Percentiles rank a stretch among this genome's conserved stretches.
Conservation (phyloP, 1,140 invertebrate genomes). For the Brachionus angularis region DNA sequence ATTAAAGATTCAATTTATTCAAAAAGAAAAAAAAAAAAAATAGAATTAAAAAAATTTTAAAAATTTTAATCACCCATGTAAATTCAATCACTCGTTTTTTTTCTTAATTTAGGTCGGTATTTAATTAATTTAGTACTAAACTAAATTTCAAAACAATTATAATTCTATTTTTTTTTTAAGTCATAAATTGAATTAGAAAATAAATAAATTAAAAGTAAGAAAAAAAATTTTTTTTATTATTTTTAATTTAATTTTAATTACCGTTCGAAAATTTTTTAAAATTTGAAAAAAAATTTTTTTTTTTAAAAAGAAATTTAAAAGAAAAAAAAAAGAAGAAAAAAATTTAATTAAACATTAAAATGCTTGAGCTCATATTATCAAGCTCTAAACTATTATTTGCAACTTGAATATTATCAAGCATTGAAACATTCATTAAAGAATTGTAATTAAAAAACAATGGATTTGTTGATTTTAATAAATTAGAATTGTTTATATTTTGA, state of each 20-base stretch:
- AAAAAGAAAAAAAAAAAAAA: constrained; percentile 12
- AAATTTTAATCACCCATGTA: not conserved
- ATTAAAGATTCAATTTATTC: constrained; percentile 4
- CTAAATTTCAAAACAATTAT: too few species aligned
- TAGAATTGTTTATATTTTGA: not conserved
- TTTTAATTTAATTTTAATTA: not conserved
- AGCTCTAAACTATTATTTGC: constrained; percentile 26
- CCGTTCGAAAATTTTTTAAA: too few species aligned
- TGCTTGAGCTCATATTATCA: constrained; percentile 39
- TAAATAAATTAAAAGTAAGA: not conserved
- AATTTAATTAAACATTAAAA: constrained; percentile 34
- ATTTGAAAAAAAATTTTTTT: too few species aligned
- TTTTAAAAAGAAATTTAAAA: too few species aligned
- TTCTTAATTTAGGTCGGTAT: too few species aligned
- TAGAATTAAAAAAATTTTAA: not conserved
- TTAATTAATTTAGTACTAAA: too few species aligned
- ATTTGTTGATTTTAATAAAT: constrained; percentile 9
- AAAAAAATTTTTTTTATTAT: not conserved
- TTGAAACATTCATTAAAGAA: constrained; percentile 41
- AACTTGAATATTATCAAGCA: constrained; percentile 42
- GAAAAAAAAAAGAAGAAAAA: not conserved
- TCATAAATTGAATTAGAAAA: too few species aligned
- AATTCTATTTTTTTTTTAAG: too few species aligned
- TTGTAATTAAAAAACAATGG: constrained; percentile 36
- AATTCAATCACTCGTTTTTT: too few species aligned